Evolutionary conservation across 2,113 vertebrate species (phyloP).

Genomic region (Poecile atricapillus): DNA sequence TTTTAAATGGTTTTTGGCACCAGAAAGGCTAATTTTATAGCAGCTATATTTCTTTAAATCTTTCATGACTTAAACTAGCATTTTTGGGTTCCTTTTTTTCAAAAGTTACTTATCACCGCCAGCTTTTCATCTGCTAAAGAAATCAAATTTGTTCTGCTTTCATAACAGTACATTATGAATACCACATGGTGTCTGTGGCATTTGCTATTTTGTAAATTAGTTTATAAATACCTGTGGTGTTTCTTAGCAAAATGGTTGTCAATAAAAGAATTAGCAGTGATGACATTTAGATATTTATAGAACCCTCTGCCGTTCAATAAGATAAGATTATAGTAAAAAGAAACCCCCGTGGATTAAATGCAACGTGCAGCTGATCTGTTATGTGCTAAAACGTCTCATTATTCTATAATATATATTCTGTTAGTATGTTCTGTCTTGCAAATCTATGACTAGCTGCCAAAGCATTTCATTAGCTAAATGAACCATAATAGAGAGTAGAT

Average conservation of each 20-base stretch:
- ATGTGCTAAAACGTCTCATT: not conserved
- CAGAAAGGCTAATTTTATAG: not conserved
- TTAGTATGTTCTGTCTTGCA: not conserved
- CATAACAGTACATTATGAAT: not conserved
- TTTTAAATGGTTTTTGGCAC: not conserved
- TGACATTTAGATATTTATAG: constrained; percentile 5
- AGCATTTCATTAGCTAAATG: constrained; percentile 45
- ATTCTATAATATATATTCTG: not conserved
- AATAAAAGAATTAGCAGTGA: not conserved
- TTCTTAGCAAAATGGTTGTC: not conserved
- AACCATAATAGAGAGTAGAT: not conserved
- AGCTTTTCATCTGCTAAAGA: not conserved
- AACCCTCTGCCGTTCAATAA: not conserved
- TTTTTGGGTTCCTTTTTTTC: not conserved
- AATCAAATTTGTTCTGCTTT: not conserved
- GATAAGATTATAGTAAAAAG: not conserved
- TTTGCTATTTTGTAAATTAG: not conserved
- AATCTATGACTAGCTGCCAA: constrained; percentile 32
- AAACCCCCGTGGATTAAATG: not conserved
- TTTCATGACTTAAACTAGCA: not conserved
- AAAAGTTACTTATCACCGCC: not conserved
- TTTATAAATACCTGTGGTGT: not conserved
- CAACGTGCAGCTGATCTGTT: not conserved
- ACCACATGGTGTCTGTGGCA: not conserved
- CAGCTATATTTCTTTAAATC: not conserved